Evolutionary conservation across 2,888 invertebrate genomes (phyloP).

Genomic region (Lithosia quadra): DNA sequence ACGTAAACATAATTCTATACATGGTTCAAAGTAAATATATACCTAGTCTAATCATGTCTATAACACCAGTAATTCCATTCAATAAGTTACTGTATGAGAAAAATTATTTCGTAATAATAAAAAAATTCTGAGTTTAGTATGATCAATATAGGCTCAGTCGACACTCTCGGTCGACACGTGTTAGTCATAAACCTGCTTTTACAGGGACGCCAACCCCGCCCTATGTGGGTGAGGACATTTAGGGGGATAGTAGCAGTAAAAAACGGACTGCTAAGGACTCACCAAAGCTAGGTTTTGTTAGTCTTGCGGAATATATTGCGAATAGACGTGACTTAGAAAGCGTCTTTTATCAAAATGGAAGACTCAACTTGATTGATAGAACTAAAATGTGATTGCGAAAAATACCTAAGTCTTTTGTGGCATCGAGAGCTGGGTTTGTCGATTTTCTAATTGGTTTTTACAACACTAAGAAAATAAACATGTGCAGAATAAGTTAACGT

Average conservation of each 20-base stretch:
- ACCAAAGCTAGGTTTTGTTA: slow-evolving; percentile 67
- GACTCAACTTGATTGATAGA: slow-evolving; percentile 43
- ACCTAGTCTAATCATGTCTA: slow-evolving; percentile 5
- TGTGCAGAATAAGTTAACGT: no score
- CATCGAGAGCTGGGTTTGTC: not conserved
- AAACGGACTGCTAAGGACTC: slow-evolving; percentile 69
- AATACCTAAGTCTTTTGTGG: not conserved
- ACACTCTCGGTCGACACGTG: slow-evolving; percentile 75
- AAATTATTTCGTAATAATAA: slow-evolving; percentile 15
- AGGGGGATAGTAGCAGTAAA: slow-evolving; percentile 66
- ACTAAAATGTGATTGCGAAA: slow-evolving; percentile 18
- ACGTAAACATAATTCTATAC: slow-evolving; percentile 8
- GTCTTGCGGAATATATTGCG: slow-evolving; percentile 59
- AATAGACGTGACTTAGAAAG: slow-evolving; percentile 43
- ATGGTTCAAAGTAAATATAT: slow-evolving; percentile 3
- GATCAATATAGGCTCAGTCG: slow-evolving; percentile 67
- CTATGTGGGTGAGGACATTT: slow-evolving; percentile 59
- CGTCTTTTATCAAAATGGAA: slow-evolving; percentile 37
- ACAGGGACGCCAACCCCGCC: slow-evolving; percentile 70
- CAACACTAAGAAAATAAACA: no score
- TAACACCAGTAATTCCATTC: not conserved
- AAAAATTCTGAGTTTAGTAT: slow-evolving; percentile 49
- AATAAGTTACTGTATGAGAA: slow-evolving; percentile 4
- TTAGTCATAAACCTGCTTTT: slow-evolving; percentile 82
- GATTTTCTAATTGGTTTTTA: not conserved